Evolutionary conservation across 2,113 vertebrate species (phyloP), one percentile per base, ranked within the genome.

Genomic region (Leptobrachium leishanense): DNA sequence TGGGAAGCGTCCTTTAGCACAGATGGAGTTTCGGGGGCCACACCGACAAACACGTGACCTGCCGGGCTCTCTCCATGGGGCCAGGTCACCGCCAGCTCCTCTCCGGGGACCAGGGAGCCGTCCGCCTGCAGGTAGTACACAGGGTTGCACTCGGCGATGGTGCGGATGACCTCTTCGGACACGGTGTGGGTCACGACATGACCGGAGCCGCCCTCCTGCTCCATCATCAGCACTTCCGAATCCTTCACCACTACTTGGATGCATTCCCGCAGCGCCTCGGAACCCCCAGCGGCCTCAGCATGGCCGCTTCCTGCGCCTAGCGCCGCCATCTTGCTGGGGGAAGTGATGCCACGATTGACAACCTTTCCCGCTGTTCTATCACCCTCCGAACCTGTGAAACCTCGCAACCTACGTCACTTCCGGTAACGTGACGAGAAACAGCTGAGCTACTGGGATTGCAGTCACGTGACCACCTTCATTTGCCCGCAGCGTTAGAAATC

Each of bases 91-190:
- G 20, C 42, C 66, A 42, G 53, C 0, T 90, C 89, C 2, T 91
- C 90, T 0, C 92, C 89, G 72, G 93, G 91, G 39, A 94, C 85
- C 79, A 94, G 87, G 65, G 87, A 93, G 10, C 94, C 94, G 80
- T 95, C 94, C 2, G 93, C 88, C 85, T 94, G 94, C 55, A 95
- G 88, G 74, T 93, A 95, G 63, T 93, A 91, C 66, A 95, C 93
- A 39, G 93, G 93, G 77, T 91, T 93, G 55, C 86, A 89, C 6
- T 75, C 74, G 1, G 82, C 82, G 43, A 81, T 59, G 55, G 46
- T 54, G 2, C 67, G 53, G 7, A 88, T 79, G 4, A 90, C 64
- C 2, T 89, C 92, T 3, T 85, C 54, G 39, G 85, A 40, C 13
- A 88, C 55, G 13, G 55, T 12, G 10, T 77, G 4, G 84, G 43